Base-by-base conservation (phyloP, 1,140 invertebrate species). In the Saccostrea cuccullata region DNA sequence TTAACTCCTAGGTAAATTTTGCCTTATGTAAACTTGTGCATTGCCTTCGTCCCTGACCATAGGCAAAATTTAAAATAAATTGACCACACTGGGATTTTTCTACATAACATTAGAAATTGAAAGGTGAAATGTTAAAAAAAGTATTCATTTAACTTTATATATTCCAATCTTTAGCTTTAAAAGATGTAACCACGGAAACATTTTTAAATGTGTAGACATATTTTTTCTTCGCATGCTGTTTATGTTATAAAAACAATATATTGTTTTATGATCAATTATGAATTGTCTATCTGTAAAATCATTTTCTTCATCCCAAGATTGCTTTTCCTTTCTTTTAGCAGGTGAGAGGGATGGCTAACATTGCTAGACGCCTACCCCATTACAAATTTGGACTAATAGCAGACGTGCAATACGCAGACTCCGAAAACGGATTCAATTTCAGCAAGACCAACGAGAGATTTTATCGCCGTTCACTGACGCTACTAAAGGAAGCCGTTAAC, bases 391-490 rank as follows among this genome's bases (percentile, higher is more conserved):
- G 95, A 64, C 87, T 95, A 15, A 88, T 95, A 20, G 91, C 95
- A 20, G 95, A 95, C 92, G 91, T 95, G 1, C 95, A 95, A 67
- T 95, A 95, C 91, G 94, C 94, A 40, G 94, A 95, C 87, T 88
- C 89, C 70, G 93, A 94, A 64, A 92, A 95, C 89, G 93, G 93
- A 8, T 90, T 91, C 30, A 93, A 95, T 90, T 94, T 90, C 40
- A 84, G 82, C 20, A 92, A 92, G 82, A 94, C 92, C n/a, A 87
- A 91, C 20, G 73, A 87, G 77, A 56, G 94, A 40, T 95, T 92
- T 87, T 95, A 95, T 86, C 89, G 95, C 87, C 91, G 91, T 88
- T 89, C 94, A 1, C 85, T 95, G 47, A 88, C 91, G 67, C 92
- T 94, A 13, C 86, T 94, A 20, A 89, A 92, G 55, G 89, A 92